phyloP scores from a whole-genome alignment of 2,113 vertebrate genomes.

The Dromaius novaehollandiae region DNA sequence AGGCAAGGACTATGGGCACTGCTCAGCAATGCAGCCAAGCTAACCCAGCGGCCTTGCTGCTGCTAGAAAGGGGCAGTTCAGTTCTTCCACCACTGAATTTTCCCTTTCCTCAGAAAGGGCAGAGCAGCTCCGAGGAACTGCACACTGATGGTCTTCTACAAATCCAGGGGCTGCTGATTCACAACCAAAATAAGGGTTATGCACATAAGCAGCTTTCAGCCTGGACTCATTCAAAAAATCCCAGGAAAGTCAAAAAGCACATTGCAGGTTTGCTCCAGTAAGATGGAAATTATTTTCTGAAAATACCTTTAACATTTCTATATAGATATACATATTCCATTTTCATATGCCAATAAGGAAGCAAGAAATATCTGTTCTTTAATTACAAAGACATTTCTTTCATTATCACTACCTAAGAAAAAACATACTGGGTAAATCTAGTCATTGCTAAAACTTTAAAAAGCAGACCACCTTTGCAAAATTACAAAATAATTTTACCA shows the following conservation, averaged over 20 bases:
- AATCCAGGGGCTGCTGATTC: not conserved
- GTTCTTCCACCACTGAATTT: not conserved
- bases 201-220: not conserved
- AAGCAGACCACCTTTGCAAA: not conserved
- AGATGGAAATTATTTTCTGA: not conserved
- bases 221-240: not conserved
- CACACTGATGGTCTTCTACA: not conserved
- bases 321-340: not conserved
- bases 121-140: not conserved
- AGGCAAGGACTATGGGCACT: not conserved
- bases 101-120: not conserved
- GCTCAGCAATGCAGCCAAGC: not conserved
- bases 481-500: constrained; percentile 2
- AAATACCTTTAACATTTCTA: not conserved
- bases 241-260: not conserved
- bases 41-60: not conserved
- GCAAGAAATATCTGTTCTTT: not conserved
- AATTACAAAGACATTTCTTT: not conserved
- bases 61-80: not conserved
- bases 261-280: not conserved
- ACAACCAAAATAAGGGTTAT: not conserved
- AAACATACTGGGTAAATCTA: not conserved
- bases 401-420: not conserved
- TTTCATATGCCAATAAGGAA: not conserved
- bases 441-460: not conserved